A percentile compares a stretch with the other conserved stretches of the same genome.
Evolutionary conservation across 37 sponge, comb jelly and placozoan species (phyloP).

Genomic region (Crambe crambe): DNA sequence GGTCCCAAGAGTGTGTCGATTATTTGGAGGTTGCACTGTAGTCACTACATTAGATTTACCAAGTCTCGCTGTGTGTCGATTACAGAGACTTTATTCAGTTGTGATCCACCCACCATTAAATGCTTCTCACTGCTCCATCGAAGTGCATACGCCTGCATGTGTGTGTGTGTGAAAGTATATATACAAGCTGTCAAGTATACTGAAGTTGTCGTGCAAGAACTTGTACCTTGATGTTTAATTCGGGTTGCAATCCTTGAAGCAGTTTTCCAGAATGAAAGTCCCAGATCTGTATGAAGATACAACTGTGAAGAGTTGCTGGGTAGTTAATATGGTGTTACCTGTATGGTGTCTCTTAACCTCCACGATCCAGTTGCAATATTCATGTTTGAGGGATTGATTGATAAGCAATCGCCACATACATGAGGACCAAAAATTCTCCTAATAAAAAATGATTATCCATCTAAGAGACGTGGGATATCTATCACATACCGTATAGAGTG

Average conservation of each 20-base stretch:
- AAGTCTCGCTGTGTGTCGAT: neutral
- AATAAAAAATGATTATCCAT: constrained; percentile 1
- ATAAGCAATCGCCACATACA: constrained; percentile 67
- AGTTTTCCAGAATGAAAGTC: constrained; percentile 57
- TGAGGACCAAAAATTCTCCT: constrained; percentile 67
- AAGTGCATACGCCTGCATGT: neutral
- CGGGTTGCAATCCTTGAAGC: constrained; percentile 27
- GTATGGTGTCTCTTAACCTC: constrained; percentile 27
- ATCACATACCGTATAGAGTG: constrained; percentile 53
- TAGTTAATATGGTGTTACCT: constrained; percentile 11
- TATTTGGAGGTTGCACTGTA: too few species aligned
- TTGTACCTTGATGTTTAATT: constrained; percentile 1
- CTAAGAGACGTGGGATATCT: constrained; percentile 15
- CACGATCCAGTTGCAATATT: constrained; percentile 61
- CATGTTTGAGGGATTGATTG: constrained; percentile 42
- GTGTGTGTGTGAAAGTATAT: too few species aligned
- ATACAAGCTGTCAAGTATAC: neutral
- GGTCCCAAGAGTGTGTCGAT: too few species aligned
- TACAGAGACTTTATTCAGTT: neutral
- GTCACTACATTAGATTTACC: too few species aligned
- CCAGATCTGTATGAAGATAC: constrained; percentile 35
- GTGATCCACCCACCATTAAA: neutral
- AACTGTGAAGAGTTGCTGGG: neutral
- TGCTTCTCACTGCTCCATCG: neutral
- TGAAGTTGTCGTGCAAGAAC: neutral